A percentile compares a stretch with the other conserved stretches of the same genome.
Evolutionary conservation across 2,797 vertebrate species (phyloP).

Genomic region (Gallinago stenura): DNA sequence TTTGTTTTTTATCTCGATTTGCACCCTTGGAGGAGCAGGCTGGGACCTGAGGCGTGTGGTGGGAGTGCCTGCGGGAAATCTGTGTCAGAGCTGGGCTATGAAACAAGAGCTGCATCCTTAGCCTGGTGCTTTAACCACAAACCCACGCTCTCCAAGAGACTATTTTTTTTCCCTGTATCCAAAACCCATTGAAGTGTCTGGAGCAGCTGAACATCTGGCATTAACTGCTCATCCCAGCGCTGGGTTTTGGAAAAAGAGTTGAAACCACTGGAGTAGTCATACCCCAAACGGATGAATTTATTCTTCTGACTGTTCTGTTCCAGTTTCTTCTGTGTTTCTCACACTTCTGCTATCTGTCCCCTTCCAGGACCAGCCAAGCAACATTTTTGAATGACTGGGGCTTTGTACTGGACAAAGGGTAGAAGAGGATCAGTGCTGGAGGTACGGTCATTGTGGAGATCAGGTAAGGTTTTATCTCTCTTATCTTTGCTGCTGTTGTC

Average conservation of each 20-base stretch:
- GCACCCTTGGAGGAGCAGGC: not conserved
- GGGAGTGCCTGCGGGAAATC: not conserved
- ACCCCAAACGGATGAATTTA: not conserved
- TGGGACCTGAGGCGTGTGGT: not conserved
- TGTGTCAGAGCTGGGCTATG: not conserved
- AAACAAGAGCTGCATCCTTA: not conserved
- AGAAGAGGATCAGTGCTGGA: not conserved
- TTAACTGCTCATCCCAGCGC: not conserved
- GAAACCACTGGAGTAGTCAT: not conserved
- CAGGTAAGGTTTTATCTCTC: not conserved
- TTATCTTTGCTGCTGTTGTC: not conserved
- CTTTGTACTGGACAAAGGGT: not conserved
- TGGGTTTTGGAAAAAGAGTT: not conserved
- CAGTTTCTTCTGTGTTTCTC: not conserved
- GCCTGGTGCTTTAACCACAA: not conserved
- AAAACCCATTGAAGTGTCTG: not conserved
- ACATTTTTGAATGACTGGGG: fast-evolving
- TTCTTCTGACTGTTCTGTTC: not conserved
- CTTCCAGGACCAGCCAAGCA: not conserved
- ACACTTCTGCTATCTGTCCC: not conserved
- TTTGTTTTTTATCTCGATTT: fast-evolving
- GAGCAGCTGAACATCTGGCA: not conserved
- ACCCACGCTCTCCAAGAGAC: not conserved
- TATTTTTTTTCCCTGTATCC: not conserved
- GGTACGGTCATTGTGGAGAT: not conserved